Conservation (phyloP, 2,113 vertebrate genomes). For the Micromys minutus region DNA sequence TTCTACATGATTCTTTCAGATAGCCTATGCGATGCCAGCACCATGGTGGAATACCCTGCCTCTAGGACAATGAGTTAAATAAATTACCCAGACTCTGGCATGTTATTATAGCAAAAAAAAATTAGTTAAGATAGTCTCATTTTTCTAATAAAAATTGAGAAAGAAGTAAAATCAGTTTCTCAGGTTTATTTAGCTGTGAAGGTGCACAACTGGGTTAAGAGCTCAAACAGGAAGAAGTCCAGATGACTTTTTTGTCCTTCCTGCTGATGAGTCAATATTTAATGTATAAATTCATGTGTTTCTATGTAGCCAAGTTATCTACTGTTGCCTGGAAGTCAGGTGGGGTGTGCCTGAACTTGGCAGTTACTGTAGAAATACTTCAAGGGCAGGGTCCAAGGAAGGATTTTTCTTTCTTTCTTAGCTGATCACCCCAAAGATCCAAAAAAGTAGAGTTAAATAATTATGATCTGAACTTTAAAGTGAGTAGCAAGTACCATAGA, state of each 20-base stretch:
- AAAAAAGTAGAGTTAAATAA: slow-evolving; percentile 10
- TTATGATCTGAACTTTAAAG: background rate
- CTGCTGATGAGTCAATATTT: background rate
- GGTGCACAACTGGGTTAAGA: background rate
- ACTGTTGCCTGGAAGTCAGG: background rate
- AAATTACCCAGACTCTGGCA: background rate
- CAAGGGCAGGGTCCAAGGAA: background rate
- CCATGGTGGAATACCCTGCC: background rate
- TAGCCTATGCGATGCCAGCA: background rate
- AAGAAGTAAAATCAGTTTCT: background rate
- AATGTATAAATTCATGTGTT: background rate
- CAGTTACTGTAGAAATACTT: background rate
- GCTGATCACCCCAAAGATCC: background rate
- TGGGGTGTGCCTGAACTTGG: background rate
- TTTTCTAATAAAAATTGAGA: background rate
- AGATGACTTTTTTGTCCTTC: background rate
- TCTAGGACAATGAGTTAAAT: background rate
- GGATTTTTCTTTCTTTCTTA: background rate
- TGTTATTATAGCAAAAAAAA: background rate
- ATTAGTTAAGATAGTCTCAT: background rate
- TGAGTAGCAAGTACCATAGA: background rate
- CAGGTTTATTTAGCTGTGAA: background rate
- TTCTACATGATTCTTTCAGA: background rate
- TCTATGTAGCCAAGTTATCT: background rate
- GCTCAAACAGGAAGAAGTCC: background rate